These are phyloP conservation scores for Lepetodrilus schrolli DNA, from an alignment of 2,888 invertebrate species.

Conservation along the genomic window DNA sequence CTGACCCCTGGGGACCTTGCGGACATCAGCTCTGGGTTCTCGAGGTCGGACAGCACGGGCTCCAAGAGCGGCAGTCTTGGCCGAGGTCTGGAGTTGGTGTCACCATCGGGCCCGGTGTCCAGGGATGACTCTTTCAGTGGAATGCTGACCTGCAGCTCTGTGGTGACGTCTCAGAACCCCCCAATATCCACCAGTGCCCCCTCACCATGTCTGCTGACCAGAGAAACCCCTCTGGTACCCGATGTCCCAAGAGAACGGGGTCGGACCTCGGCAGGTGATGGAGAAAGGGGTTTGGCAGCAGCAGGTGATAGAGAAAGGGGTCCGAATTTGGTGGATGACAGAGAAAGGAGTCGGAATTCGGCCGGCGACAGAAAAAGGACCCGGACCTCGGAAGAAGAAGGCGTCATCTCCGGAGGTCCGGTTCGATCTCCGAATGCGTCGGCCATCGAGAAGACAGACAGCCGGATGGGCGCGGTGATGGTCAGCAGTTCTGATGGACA, in stretches of 20 bases:
- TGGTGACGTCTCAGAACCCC: neutral
- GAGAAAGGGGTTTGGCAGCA: neutral
- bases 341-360: neutral
- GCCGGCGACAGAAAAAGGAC: too few relatives aligned
- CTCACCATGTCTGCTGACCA: neutral
- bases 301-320: neutral
- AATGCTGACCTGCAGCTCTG: neutral
- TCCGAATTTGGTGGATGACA: neutral
- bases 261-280: neutral
- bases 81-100: constrained; percentile 18
- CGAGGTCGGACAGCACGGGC: constrained; percentile 44
- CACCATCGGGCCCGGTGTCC: neutral
- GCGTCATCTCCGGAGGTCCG: neutral
- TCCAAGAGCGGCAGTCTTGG: constrained; percentile 34
- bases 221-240: neutral
- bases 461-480: constrained; percentile 40
- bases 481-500: constrained; percentile 38
- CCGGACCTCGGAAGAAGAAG: neutral
- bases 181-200: neutral
- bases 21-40: constrained; percentile 55
- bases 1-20: constrained; percentile 67
- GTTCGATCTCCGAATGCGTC: constrained; percentile 41
- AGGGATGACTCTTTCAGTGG: neutral
- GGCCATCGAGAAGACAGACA: constrained; percentile 41
- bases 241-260: neutral